Percentiles rank a stretch among this genome's conserved stretches.
Evolutionary conservation across 2,888 invertebrate species (phyloP).

Genomic region (Isotomurus palustris): DNA sequence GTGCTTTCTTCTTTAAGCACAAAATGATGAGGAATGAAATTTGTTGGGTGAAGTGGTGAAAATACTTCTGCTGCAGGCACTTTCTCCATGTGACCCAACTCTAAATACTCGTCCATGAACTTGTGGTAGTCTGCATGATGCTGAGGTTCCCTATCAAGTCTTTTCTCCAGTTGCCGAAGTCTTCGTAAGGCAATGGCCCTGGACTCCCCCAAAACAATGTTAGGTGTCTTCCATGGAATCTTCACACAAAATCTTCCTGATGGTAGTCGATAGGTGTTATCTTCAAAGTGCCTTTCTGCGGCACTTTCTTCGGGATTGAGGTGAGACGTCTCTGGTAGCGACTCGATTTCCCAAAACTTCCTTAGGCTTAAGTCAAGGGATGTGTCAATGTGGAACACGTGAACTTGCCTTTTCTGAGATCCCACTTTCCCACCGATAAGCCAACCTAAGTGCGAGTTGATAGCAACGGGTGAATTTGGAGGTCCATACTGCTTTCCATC

Average conservation of each 20-base stretch:
- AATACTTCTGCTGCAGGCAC: neutral
- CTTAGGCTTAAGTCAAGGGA: neutral
- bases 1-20: slow-evolving; percentile 1
- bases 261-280: neutral
- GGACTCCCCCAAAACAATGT: neutral
- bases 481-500: neutral
- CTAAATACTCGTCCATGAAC: slow-evolving; percentile 44
- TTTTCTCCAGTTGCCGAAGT: slow-evolving; percentile 11
- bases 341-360: slow-evolving; percentile 24
- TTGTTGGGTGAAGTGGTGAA: neutral
- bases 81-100: slow-evolving; percentile 41
- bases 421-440: neutral
- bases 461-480: neutral
- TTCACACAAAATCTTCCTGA: slow-evolving; percentile 13
- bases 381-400: neutral
- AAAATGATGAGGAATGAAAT: slow-evolving; percentile 18
- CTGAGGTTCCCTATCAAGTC: slow-evolving; percentile 10
- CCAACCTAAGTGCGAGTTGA: slow-evolving; percentile 15
- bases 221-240: slow-evolving; percentile 20
- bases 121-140: slow-evolving; percentile 27
- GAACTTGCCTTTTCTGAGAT: neutral
- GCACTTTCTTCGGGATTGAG: slow-evolving; percentile 2
- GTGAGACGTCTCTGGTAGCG: neutral
- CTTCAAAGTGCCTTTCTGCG: slow-evolving; percentile 8
- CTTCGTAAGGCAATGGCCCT: neutral